Evolutionary conservation across 92 coral and sea anemone species (phyloP).

Genomic region (Epizoanthus ramosus): DNA sequence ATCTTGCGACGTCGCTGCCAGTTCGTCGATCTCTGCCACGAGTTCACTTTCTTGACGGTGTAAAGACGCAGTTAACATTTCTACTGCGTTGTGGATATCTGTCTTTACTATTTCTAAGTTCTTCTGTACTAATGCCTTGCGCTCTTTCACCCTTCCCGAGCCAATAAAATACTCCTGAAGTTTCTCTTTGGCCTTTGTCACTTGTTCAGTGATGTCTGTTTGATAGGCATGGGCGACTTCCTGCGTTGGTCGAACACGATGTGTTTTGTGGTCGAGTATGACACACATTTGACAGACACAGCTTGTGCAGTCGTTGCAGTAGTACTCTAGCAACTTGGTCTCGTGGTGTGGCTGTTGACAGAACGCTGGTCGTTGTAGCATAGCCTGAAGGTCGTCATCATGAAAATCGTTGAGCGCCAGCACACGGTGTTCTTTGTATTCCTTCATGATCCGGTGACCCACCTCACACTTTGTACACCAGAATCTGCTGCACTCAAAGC

Average conservation of each 20-base stretch:
- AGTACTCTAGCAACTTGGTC: constrained; percentile 17
- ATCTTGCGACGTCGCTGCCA: no score
- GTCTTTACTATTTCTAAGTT: no score
- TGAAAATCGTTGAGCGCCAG: constrained; percentile 42
- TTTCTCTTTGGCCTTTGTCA: no score
- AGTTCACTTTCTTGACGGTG: no score
- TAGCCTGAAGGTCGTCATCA: constrained; percentile 14
- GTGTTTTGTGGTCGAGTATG: constrained; percentile 6
- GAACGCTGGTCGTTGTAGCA: constrained; percentile 26
- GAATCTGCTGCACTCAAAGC: constrained; percentile 28
- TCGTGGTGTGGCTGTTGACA: constrained; percentile 25
- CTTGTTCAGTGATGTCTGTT: neutral
- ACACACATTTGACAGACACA: constrained; percentile 20
- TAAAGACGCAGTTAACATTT: no score
- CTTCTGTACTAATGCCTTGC: no score
- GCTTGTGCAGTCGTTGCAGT: neutral
- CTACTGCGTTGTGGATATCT: no score
- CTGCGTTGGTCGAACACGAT: neutral
- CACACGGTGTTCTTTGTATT: constrained; percentile 24
- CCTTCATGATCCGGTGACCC: constrained; percentile 1
- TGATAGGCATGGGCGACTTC: neutral
- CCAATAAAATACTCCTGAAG: no score
- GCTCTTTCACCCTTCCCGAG: no score
- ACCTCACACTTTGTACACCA: constrained; percentile 27
- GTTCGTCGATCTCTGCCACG: no score